Base-by-base conservation (phyloP, 2,888 invertebrate genomes). In the Keiferia lycopersicella region DNA sequence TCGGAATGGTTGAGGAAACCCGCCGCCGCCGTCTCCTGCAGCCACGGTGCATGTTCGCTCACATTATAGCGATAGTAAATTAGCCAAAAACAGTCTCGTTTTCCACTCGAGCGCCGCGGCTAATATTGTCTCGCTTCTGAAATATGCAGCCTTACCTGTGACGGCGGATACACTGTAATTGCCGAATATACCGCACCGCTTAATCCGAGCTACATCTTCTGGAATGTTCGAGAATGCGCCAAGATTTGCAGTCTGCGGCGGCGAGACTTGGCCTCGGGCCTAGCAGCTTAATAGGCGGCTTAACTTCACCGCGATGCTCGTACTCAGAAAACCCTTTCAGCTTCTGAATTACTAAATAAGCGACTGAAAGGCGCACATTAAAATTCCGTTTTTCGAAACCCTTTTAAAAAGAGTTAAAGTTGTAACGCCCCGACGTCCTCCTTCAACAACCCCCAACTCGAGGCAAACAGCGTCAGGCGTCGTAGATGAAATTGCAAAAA, bases 51-150 rank as follows among this genome's bases (percentile, higher is more conserved):
- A 76, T 79, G 85, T 80, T 82, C 83, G 78, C 78, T 75, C 80
- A 79, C 86, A 84, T 85, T 83, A 86, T 83, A 80, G 78, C 78
- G 84, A 81, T 82, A 84, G 84, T 90, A 88, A 89, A 88, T 89
- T 88, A 88, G 81, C 85, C 86, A 87, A 89, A 88, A 88, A 85
- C 88, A 84, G 88, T 87, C 85, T 87, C 86, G 83, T 88, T 89
- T 93, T 94, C 93, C 93, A 89, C 92, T 88, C 93, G 92, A 93
- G 92, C 89, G 92, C 93, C 82, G 84, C 84, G 83, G 84, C 88
- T 90, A 91, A 91, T 89, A 90, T 88, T 87, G 91, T 89, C 89
- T 89, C 86, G 82, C 80, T 80, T 75, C 80, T 87, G 78, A 90
- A 88, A 88, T 88, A 89, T 88, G 86, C 87, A 86, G 80, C 75